Base-by-base conservation (phyloP, 2,888 invertebrate species). In the Leuctra nigra region DNA sequence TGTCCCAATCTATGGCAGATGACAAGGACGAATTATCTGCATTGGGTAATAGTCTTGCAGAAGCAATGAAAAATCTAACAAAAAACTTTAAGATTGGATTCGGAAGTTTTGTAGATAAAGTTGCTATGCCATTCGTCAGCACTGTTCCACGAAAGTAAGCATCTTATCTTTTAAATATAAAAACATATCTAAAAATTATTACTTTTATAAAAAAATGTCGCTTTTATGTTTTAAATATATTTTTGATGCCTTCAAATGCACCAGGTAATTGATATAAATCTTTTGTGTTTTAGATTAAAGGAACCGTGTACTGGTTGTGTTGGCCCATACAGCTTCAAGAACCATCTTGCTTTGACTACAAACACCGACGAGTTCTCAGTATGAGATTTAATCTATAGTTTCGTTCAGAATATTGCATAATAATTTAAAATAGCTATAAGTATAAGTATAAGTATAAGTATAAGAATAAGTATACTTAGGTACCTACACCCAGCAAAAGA, bases 301-400 rank as follows among this genome's bases (percentile, higher is more conserved):
- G n/a, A 29, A 1, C 53, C 58, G 9, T 58, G 58, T 18, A 1
- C n/a, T 1, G 25, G 18, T 0, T 84, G 83, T 69, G 80, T 77
- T 13, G 71, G 78, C 16, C 80, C 84, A 0, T 93, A 91, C 69
- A 86, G 87, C 53, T 93, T 84, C 69, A 82, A 79, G 65, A 84
- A 93, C 70, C 83, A 82, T 62, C 75, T 91, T 69, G 76, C 77
- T 25, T 70, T 92, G 52, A 82, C 79, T 9, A 70, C 72, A 4
- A 73, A 87, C 61, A 75, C 79, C 2, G 62, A 68, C 1, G 65
- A 68, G 57, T 82, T 83, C 68, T 72, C 75, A 64, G 74, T 74
- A 69, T 63, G 18, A 9, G 9, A 6, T 52, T 20, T n/a, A 24
- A 29, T 29, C 29, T 11, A n/a, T n/a, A n/a, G n/a, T n/a, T n/a